Conservation (phyloP, 2,888 invertebrate genomes). For the Brassicogethes aeneus region DNA sequence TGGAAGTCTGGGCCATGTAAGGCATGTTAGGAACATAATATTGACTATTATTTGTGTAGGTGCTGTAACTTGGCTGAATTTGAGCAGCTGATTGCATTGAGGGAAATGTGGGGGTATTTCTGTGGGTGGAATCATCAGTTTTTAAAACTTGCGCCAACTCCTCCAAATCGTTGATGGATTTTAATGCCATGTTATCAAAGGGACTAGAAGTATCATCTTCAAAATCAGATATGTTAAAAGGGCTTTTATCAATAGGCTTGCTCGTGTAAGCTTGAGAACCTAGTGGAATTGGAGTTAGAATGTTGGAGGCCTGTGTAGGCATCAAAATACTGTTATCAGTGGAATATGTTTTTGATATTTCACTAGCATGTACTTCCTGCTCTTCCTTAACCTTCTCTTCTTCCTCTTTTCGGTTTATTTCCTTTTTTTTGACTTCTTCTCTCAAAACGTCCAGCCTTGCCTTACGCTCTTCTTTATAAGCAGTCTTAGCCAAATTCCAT, state of each 20-base stretch:
- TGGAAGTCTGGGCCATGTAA: constrained; percentile 12
- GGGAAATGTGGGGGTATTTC: constrained; percentile 12
- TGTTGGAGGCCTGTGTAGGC: constrained; percentile 32
- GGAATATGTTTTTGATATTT: constrained; percentile 11
- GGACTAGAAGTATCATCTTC: constrained; percentile 88
- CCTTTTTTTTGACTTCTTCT: constrained; percentile 26
- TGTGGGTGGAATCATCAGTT: constrained; percentile 21
- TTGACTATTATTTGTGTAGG: constrained; percentile 15
- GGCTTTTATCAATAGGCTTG: constrained; percentile 28
- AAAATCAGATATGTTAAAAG: constrained; percentile 65
- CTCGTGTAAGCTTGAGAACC: constrained; percentile 15
- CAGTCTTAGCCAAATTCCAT: constrained; percentile 57
- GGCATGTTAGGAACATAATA: constrained; percentile 20
- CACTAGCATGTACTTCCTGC: constrained; percentile 10
- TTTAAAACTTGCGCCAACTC: constrained; percentile 73
- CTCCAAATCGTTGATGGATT: constrained; percentile 88
- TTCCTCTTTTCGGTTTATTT: constrained; percentile 15
- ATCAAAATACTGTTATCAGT: constrained; percentile 23
- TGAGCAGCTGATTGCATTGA: constrained; percentile 7
- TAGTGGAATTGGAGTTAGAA: constrained; percentile 41
- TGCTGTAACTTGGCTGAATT: constrained; percentile 13
- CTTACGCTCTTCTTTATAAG: constrained; percentile 51
- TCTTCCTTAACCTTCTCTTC: constrained; percentile 15
- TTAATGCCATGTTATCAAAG: constrained; percentile 87
- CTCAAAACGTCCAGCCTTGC: constrained; percentile 43